Conservation (phyloP, 2,113 vertebrate species). For the Nasalis larvatus region DNA sequence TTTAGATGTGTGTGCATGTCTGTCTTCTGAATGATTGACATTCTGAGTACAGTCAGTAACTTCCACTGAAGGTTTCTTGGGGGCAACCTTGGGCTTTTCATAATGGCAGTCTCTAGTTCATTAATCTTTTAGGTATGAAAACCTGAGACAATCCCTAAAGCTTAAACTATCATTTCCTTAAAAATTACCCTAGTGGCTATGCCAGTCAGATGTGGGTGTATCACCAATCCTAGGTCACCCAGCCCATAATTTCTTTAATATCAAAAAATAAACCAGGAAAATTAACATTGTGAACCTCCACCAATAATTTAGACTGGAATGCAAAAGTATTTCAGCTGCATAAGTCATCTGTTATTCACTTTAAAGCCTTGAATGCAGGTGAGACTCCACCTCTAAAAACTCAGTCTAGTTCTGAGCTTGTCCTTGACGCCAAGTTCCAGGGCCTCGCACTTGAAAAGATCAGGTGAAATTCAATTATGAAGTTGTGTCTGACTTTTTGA, state of each 20-base stretch:
- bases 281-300: background rate
- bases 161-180: background rate
- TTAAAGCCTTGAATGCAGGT: conserved; percentile 8
- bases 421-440: conserved; percentile 64
- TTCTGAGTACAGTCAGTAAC: background rate
- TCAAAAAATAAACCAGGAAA: conserved; percentile 21
- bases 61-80: background rate
- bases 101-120: background rate
- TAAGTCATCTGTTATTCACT: background rate
- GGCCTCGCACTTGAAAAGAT: conserved; percentile 67
- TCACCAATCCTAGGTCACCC: background rate
- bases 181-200: background rate
- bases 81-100: background rate
- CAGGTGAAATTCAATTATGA: conserved; percentile 74
- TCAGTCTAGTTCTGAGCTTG: conserved; percentile 31
- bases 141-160: conserved; percentile 19
- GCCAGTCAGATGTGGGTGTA: background rate
- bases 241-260: background rate
- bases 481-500: conserved; percentile 71
- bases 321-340: background rate
- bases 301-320: background rate
- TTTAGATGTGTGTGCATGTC: background rate
- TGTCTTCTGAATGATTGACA: background rate
- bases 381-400: conserved; percentile 51
- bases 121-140: background rate